These are phyloP conservation scores for Sinotaia quadrata DNA, from an alignment of 2,888 invertebrate species.

Conservation along the genomic window DNA sequence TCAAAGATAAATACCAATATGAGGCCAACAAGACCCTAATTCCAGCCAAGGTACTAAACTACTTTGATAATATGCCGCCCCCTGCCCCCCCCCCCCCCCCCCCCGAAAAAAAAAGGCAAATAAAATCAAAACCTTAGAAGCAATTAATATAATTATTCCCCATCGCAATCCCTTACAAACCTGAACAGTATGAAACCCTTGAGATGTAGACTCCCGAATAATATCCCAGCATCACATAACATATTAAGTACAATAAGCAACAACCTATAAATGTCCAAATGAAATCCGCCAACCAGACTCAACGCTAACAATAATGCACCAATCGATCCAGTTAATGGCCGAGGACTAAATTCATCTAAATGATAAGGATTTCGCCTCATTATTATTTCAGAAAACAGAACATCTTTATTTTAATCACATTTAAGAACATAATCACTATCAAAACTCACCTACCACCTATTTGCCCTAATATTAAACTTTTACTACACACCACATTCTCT, in stretches of 20 bases:
- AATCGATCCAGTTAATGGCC: constrained; percentile 34
- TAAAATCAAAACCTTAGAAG: constrained; percentile 80
- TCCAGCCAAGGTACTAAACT: too few species aligned
- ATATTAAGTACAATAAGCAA: constrained; percentile 46
- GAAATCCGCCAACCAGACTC: constrained; percentile 48
- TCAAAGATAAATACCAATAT: too few species aligned
- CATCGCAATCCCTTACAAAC: constrained; percentile 78
- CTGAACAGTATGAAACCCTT: constrained; percentile 78
- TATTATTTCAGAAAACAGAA: neutral
- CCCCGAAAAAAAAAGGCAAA: constrained; percentile 78
- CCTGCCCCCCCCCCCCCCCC: too few species aligned
- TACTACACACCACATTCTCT: too few species aligned
- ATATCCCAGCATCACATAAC: constrained; percentile 70
- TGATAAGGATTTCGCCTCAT: constrained; percentile 36
- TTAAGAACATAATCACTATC: neutral
- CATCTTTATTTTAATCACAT: neutral
- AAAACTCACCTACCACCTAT: too few species aligned
- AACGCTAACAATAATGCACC: constrained; percentile 48
- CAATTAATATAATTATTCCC: constrained; percentile 84
- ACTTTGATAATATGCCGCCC: too few species aligned
- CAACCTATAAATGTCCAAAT: constrained; percentile 40
- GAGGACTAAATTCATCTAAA: constrained; percentile 37
- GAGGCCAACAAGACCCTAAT: too few species aligned
- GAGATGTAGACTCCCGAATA: constrained; percentile 79
- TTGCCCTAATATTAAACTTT: too few species aligned